Evolutionary conservation across 2,797 vertebrate species (phyloP).

Genomic region (Ceryle rudis): DNA sequence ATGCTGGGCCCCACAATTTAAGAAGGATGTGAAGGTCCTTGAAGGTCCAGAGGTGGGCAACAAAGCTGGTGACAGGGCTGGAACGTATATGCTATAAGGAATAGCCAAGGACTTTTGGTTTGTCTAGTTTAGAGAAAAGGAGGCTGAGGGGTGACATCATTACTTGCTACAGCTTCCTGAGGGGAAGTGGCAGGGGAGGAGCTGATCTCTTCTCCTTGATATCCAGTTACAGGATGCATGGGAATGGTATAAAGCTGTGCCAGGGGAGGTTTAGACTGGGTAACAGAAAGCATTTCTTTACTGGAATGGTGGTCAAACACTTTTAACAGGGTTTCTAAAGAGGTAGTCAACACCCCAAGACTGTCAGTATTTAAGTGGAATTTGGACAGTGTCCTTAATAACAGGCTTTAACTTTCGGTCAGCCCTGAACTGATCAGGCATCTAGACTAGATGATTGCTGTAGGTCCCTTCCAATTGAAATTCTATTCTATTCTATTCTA

Average conservation of each 20-base stretch:
- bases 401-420: not conserved
- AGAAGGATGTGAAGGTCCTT: not conserved
- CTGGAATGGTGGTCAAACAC: not conserved
- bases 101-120: fast-evolving
- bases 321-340: not conserved
- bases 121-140: not conserved
- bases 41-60: not conserved
- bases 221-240: fast-evolving
- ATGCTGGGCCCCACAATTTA: not conserved
- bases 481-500: too few species aligned
- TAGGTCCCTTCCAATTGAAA: not conserved
- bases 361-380: not conserved
- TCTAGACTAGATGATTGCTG: not conserved
- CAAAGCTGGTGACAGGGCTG: not conserved
- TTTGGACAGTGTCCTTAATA: not conserved
- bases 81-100: not conserved
- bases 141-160: not conserved
- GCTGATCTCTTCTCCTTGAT: not conserved
- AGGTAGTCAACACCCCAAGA: not conserved
- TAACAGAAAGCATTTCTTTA: not conserved
- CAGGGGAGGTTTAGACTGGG: not conserved
- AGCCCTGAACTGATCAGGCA: not conserved
- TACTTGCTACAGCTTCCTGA: not conserved
- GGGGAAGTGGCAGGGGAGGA: not conserved
- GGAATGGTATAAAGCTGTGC: not conserved